These are phyloP conservation scores for Anadara kagoshimensis DNA, from an alignment of 1,140 invertebrate species.

Conservation along the genomic window DNA sequence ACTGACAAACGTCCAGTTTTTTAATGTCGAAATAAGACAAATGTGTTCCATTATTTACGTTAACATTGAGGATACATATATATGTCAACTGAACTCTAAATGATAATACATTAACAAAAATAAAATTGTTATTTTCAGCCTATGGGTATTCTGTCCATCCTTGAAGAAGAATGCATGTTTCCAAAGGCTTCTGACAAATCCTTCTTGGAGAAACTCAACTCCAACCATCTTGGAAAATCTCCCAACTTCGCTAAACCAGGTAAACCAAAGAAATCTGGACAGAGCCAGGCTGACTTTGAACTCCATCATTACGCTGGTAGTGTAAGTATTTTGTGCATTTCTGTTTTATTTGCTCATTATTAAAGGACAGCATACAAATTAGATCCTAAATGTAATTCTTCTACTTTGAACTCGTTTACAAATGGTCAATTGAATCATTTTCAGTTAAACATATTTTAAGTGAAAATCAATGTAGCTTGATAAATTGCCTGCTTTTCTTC, in stretches of 20 bases:
- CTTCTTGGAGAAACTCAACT: slow-evolving; percentile 97
- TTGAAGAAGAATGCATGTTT: slow-evolving; percentile 99
- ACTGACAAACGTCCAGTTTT: no score
- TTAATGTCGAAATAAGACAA: no score
- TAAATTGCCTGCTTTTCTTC: no score
- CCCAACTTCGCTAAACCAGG: slow-evolving; percentile 98
- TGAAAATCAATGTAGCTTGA: no score
- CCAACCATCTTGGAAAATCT: slow-evolving; percentile 99
- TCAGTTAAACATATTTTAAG: no score
- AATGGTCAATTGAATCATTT: no score
- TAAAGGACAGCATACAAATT: no score
- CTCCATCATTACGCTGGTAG: slow-evolving; percentile 99
- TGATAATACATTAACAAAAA: not conserved
- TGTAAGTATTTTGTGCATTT: slow-evolving; percentile 81
- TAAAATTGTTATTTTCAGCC: slow-evolving; percentile 79
- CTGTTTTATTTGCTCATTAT: no score
- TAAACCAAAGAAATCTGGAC: slow-evolving; percentile 94
- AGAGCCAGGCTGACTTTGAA: slow-evolving; percentile 97
- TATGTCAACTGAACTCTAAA: not conserved
- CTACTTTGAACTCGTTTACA: no score
- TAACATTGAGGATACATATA: no score
- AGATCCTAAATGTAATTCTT: no score
- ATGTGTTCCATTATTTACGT: no score
- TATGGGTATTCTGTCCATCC: slow-evolving; percentile 99
- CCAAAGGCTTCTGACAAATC: slow-evolving; percentile 99